Evolutionary conservation across 1,140 invertebrate species (phyloP), one percentile per base, ranked within the genome.

Genomic region (Arion vulgaris): DNA sequence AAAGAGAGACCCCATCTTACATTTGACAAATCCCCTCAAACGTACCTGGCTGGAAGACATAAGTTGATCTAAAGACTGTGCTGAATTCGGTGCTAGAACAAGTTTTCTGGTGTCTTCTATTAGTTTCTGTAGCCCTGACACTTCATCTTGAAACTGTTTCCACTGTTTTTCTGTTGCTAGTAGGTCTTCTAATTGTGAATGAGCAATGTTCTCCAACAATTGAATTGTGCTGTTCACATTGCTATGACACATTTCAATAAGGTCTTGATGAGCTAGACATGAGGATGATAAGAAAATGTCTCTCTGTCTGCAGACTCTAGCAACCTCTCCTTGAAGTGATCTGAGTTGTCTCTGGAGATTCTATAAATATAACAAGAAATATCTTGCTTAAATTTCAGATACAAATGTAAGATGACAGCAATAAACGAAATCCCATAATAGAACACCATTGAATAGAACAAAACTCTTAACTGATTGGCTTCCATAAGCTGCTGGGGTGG

Each of bases 61-160:
- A 19, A 87, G 86, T 23, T 86, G 82, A 23, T 86, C 81, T n/a
- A 90, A 36, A 17, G 88, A 79, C 15, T 76, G 62, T n/a, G 84
- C 53, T 5, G 82, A 84, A 53, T 76, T 80, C 2, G 85, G 85
- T 17, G 80, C 69, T 7, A 85, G 51, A 66, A 88, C 85, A 23
- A 86, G 77, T 36, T 85, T 81, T 19, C 85, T 85, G 23, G 85
- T 87, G 19, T 87, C 88, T 36, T 85, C 51, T 69, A 90, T 74
- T 45, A 84, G 85, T 28, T 53, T 78, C 49, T 87, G 83, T 28
- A 90, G 82, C 41, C 77, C 82, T 28, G 83, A 62, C 26, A 89
- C 85, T 26, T 90, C 86, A 74, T 86, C 87, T 84, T 89, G 81
- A 77, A 88, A 89, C 38, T 86, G 80, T 74, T 86, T 87, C 83